Conservation (phyloP, 2,113 vertebrate species). For the Harpagus bidentatus region DNA sequence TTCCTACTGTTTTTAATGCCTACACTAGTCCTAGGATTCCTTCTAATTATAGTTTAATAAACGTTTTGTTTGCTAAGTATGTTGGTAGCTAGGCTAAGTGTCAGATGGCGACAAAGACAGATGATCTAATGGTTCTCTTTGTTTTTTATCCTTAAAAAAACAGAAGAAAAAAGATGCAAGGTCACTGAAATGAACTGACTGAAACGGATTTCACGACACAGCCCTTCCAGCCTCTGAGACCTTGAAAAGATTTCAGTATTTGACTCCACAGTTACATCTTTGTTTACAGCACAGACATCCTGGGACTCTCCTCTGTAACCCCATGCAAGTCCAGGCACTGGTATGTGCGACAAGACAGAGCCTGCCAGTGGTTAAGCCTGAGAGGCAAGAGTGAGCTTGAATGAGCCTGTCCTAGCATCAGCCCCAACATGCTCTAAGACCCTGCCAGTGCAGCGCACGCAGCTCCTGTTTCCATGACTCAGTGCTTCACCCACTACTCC, state of each 20-base stretch:
- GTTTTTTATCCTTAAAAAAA: background rate
- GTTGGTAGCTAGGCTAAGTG: background rate
- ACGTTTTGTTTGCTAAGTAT: background rate
- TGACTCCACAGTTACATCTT: background rate
- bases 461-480: slow-evolving; percentile 30
- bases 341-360: slow-evolving; percentile 63
- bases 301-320: background rate
- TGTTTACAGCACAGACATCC: background rate
- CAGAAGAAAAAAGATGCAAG: background rate
- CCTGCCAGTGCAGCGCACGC: background rate
- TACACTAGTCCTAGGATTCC: background rate
- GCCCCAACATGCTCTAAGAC: slow-evolving; percentile 11
- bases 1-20: background rate
- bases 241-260: background rate
- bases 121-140: background rate
- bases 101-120: background rate
- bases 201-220: background rate
- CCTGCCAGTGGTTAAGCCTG: slow-evolving; percentile 49
- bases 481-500: background rate
- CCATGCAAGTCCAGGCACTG: background rate
- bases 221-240: background rate
- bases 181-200: background rate
- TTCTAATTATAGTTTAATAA: background rate
- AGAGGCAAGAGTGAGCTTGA: slow-evolving; percentile 66
- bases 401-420: slow-evolving; percentile 37